A percentile compares a stretch with the other conserved stretches of the same genome.
phyloP scores from a whole-genome alignment of 2,797 vertebrate species.

The Thaleichthys pacificus region DNA sequence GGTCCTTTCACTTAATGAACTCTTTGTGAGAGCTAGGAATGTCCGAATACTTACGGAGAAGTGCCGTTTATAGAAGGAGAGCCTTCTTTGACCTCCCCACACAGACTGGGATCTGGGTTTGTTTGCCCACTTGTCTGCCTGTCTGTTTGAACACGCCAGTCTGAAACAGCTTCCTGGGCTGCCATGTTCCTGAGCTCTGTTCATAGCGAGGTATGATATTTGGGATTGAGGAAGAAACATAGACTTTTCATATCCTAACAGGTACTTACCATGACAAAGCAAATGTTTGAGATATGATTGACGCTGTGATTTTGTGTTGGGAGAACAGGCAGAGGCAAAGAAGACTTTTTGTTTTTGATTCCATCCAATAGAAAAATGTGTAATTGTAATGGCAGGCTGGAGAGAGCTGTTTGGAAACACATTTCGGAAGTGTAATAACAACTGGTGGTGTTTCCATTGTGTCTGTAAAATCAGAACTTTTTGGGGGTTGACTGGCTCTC shows the following conservation, averaged over 20 bases:
- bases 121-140: conserved; percentile 9
- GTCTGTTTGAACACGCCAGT: not conserved
- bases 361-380: too few species aligned
- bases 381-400: too few species aligned
- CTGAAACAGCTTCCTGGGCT: not conserved
- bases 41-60: not conserved
- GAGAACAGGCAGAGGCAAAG: not conserved
- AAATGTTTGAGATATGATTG: not conserved
- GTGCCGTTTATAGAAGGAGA: not conserved
- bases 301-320: not conserved
- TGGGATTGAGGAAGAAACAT: not conserved
- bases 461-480: conserved; percentile 13
- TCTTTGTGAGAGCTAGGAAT: not conserved
- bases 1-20: not conserved
- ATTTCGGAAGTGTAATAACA: not conserved
- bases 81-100: not conserved
- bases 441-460: conserved; percentile 36
- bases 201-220: conserved; percentile 5
- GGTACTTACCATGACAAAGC: not conserved
- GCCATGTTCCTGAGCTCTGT: not conserved
- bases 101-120: not conserved
- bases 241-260: not conserved
- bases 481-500: conserved; percentile 22
- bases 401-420: not conserved
- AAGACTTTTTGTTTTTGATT: not conserved